phyloP scores from a whole-genome alignment of 2,888 invertebrate genomes.

The Cataglyphis albicans region DNA sequence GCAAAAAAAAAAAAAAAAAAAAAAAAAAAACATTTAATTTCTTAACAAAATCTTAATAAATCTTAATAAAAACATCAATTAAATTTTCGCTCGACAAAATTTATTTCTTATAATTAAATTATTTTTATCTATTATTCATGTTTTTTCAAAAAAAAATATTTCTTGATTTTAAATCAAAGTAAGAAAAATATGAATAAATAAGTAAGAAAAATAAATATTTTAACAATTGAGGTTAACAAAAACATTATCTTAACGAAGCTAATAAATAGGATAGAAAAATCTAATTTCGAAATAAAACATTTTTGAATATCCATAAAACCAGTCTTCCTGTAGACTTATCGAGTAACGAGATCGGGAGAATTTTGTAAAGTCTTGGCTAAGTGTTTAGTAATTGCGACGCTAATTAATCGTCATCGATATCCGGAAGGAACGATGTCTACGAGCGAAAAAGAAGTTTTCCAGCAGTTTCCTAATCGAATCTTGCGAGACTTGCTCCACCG shows the following conservation, averaged over 20 bases:
- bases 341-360: not conserved
- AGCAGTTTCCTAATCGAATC: conserved; percentile 74
- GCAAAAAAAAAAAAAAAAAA: not conserved
- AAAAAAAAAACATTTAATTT: not conserved
- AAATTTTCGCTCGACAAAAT: not conserved
- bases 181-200: not conserved
- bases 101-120: not conserved
- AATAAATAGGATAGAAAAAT: not conserved
- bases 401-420: conserved; percentile 76
- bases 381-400: conserved; percentile 18
- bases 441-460: conserved; percentile 57
- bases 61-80: not conserved
- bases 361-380: conserved; percentile 7
- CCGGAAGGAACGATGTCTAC: conserved; percentile 75
- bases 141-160: not conserved
- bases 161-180: not conserved
- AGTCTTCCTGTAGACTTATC: not conserved
- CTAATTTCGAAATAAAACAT: not conserved
- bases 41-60: not conserved
- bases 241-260: not conserved
- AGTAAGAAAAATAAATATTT: not conserved
- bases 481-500: conserved; percentile 59
- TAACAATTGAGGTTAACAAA: not conserved
- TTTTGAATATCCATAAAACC: not conserved
- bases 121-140: not conserved